These are phyloP conservation scores for Junco hyemalis DNA, from an alignment of 2,113 vertebrate species.

Conservation along the genomic window DNA sequence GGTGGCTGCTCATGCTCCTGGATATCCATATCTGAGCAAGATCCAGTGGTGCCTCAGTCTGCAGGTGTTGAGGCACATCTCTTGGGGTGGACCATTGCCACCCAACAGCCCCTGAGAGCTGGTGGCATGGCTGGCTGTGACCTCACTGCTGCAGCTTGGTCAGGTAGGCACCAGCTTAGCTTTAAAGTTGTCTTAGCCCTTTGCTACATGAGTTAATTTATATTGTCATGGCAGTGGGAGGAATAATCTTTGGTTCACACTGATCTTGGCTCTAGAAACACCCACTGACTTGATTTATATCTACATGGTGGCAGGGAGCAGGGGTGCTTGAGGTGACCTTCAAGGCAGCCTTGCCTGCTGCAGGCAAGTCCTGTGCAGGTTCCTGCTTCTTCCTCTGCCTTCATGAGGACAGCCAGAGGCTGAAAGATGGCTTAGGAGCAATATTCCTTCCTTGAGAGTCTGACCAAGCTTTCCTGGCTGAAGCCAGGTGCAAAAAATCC, in stretches of 20 bases:
- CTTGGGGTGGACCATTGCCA: background rate
- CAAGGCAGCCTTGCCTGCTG: background rate
- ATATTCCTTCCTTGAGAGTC: background rate
- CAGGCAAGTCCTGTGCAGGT: background rate
- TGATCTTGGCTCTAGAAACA: background rate
- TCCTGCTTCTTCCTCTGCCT: background rate
- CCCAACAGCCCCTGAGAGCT: background rate
- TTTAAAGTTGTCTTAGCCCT: background rate
- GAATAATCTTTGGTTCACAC: background rate
- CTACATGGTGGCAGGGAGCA: background rate
- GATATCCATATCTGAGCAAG: background rate
- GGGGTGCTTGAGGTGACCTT: background rate
- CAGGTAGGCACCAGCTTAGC: background rate
- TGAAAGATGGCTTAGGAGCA: background rate
- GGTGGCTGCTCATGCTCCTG: background rate
- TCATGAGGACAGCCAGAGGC: background rate
- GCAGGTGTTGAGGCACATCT: background rate
- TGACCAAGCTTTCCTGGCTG: background rate
- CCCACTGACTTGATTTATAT: background rate
- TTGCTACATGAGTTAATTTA: background rate
- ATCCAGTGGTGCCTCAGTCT: accelerated
- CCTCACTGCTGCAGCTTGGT: background rate
- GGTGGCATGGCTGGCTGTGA: accelerated
- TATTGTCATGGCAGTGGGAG: background rate
- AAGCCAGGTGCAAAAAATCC: background rate